Evolutionary conservation across 2,113 vertebrate genomes (phyloP).

Genomic region (Alouatta palliata): DNA sequence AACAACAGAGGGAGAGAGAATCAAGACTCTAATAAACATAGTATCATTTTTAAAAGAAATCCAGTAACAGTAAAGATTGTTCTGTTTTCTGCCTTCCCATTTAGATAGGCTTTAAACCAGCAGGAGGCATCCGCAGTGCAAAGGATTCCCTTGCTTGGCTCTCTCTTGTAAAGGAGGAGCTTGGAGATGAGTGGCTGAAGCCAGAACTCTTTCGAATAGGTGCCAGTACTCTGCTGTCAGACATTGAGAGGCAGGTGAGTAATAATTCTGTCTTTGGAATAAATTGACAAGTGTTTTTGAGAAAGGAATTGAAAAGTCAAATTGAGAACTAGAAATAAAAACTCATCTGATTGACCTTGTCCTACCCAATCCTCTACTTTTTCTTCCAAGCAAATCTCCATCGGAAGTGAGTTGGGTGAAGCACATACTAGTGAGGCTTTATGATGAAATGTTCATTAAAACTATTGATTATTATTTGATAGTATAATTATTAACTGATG

Average conservation of each 20-base stretch:
- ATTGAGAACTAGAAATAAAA: neutral
- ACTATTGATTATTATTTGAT: neutral
- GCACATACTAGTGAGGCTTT: neutral
- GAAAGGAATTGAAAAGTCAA: neutral
- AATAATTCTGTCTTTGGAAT: neutral
- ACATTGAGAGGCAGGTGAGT: constrained; percentile 96
- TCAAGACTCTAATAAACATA: neutral
- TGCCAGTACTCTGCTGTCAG: constrained; percentile 93
- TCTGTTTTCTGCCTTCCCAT: neutral
- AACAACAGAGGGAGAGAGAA: neutral
- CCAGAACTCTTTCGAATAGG: constrained; percentile 94
- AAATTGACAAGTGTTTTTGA: neutral
- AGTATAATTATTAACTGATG: neutral
- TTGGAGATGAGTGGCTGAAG: constrained; percentile 92
- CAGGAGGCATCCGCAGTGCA: constrained; percentile 94
- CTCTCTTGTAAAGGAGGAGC: constrained; percentile 93
- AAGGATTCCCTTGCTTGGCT: constrained; percentile 95
- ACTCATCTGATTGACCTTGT: neutral
- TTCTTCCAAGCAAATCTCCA: neutral
- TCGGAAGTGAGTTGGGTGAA: neutral
- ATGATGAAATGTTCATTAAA: constrained; percentile 38
- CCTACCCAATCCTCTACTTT: neutral
- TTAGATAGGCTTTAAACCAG: constrained; percentile 94
- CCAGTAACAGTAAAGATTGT: neutral
- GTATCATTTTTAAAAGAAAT: neutral